Percentiles rank a stretch among this genome's conserved stretches.
Evolutionary conservation across 2,113 vertebrate genomes (phyloP).

Genomic region (Pelobates fuscus): DNA sequence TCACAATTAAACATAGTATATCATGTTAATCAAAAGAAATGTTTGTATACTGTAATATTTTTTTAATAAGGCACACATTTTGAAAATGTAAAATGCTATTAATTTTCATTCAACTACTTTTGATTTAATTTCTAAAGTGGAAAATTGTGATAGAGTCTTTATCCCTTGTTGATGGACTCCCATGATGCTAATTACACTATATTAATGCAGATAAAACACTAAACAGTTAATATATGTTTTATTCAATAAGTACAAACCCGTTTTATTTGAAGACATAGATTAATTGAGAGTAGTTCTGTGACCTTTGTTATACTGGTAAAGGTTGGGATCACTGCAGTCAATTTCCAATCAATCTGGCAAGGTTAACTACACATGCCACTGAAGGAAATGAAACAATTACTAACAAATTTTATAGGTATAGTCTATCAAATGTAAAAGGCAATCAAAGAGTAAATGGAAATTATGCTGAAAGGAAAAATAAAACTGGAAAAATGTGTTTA

Average conservation of each 20-base stretch:
- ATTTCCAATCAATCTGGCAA: slow-evolving; percentile 70
- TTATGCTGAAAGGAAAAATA: slow-evolving; percentile 56
- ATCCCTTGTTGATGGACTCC: too few species aligned
- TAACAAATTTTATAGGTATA: slow-evolving; percentile 74
- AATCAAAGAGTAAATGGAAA: slow-evolving; percentile 68
- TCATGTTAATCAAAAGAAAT: too few species aligned
- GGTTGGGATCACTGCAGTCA: slow-evolving; percentile 66
- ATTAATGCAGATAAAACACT: not conserved
- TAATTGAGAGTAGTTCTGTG: slow-evolving; percentile 60
- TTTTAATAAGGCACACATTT: too few species aligned
- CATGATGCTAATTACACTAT: not conserved
- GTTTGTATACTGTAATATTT: too few species aligned
- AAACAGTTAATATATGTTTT: slow-evolving; percentile 35
- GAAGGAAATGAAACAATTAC: slow-evolving; percentile 77
- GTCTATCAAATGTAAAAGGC: slow-evolving; percentile 73
- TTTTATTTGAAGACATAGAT: slow-evolving; percentile 61
- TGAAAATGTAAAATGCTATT: too few species aligned
- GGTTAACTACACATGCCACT: slow-evolving; percentile 75
- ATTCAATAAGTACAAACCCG: slow-evolving; percentile 61
- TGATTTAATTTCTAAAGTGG: too few species aligned
- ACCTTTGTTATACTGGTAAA: slow-evolving; percentile 70
- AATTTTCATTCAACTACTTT: too few species aligned
- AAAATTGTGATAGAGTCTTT: too few species aligned
- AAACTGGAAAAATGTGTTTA: slow-evolving; percentile 37
- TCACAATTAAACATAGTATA: too few species aligned